Percentiles rank a stretch among this genome's conserved stretches.
These are phyloP conservation scores for Xenentodon cancila DNA, from an alignment of 2,797 vertebrate species.

Conservation along the genomic window DNA sequence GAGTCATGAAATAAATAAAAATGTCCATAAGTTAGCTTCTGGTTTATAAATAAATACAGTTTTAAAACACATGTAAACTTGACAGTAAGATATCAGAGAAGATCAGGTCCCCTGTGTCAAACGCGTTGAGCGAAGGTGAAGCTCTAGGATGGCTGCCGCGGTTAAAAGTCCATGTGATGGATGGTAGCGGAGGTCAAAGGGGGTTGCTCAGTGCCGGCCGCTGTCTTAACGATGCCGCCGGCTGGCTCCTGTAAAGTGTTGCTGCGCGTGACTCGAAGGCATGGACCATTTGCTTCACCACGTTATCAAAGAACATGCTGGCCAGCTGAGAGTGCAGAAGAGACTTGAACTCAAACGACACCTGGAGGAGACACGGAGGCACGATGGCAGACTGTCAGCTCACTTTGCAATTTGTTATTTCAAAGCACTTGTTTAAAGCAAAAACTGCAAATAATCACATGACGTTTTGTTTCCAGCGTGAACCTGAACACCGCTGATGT, in stretches of 20 bases:
- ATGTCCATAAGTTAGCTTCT: constrained; percentile 55
- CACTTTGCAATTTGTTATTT: no score
- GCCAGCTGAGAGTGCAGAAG: constrained; percentile 84
- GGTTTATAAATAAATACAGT: constrained; percentile 58
- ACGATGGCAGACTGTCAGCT: background rate
- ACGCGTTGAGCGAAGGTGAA: constrained; percentile 4
- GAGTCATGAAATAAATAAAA: constrained; percentile 52
- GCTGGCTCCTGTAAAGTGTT: constrained; percentile 61
- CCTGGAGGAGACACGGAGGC: constrained; percentile 61
- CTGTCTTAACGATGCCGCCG: constrained; percentile 34
- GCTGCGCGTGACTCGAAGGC: constrained; percentile 81
- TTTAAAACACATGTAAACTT: constrained; percentile 11
- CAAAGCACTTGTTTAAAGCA: background rate
- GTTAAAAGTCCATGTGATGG: background rate
- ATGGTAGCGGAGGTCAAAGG: background rate
- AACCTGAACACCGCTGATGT: background rate
- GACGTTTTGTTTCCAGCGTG: no score
- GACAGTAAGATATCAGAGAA: constrained; percentile 27
- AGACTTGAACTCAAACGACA: constrained; percentile 87
- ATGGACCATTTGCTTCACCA: constrained; percentile 84
- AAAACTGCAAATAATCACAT: background rate
- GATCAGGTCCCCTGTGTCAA: constrained; percentile 29
- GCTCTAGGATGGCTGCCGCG: background rate
- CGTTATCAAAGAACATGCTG: constrained; percentile 82
- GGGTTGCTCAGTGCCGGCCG: constrained; percentile 18